Conservation (phyloP, 2,888 invertebrate genomes). For the Caenorhabditis sp. region DNA sequence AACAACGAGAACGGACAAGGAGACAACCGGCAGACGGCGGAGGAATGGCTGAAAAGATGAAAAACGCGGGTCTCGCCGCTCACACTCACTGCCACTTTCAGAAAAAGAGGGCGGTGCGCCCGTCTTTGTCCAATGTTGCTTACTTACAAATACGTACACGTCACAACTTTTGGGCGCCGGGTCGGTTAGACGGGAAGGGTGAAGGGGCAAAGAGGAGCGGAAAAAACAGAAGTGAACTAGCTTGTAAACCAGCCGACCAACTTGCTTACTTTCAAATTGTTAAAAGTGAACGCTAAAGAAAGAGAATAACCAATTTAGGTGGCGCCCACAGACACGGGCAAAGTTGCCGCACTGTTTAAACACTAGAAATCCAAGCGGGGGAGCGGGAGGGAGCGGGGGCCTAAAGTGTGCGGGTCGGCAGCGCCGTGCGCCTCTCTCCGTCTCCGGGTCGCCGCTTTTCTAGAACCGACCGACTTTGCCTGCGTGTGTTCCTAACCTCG, state of each 20-base stretch:
- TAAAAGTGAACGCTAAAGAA: constrained; percentile 13
- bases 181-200: too few relatives aligned
- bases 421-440: constrained; percentile 34
- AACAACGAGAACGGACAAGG: constrained; percentile 29
- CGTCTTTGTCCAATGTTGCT: constrained; percentile 18
- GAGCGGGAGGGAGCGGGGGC: constrained; percentile 29
- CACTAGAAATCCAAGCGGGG: constrained; percentile 47
- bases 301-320: constrained; percentile 50
- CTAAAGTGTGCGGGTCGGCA: constrained; percentile 48
- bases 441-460: constrained; percentile 24
- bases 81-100: constrained; percentile 38
- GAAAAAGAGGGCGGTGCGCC: constrained; percentile 34
- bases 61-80: constrained; percentile 17
- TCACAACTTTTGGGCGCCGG: constrained; percentile 27
- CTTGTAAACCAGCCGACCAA: neutral
- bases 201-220: neutral
- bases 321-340: constrained; percentile 24
- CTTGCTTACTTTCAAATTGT: neutral
- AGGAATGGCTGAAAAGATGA: constrained; percentile 40
- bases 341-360: constrained; percentile 58
- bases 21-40: neutral
- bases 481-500: constrained; percentile 60
- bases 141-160: constrained; percentile 25
- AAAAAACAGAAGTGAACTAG: neutral
- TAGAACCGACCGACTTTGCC: constrained; percentile 42